Percentiles rank a stretch among this genome's conserved stretches.
Evolutionary conservation across 2,113 vertebrate genomes (phyloP).

Genomic region (Salvelinus fontinalis): DNA sequence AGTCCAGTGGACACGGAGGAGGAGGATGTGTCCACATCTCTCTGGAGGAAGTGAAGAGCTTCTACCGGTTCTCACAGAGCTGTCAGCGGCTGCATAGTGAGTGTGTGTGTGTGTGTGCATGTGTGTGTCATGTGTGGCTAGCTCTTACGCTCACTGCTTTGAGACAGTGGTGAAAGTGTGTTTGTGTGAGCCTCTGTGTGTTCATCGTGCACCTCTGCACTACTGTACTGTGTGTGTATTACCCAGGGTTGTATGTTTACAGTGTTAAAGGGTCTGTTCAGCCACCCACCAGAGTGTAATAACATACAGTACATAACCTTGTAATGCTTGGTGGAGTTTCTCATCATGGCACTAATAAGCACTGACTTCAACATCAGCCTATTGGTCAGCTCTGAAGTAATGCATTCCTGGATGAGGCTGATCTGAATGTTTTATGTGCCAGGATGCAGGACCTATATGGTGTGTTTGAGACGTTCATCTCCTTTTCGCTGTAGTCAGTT

Average conservation of each 20-base stretch:
- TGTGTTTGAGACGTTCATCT: background rate
- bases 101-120: constrained; percentile 33
- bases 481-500: background rate
- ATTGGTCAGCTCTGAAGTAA: background rate
- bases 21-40: constrained; percentile 58
- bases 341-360: background rate
- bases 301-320: too few relatives aligned
- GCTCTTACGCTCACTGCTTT: background rate
- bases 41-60: constrained; percentile 71
- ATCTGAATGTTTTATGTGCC: background rate
- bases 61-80: constrained; percentile 62
- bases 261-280: too few relatives aligned
- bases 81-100: constrained; percentile 70
- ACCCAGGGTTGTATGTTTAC: too few relatives aligned
- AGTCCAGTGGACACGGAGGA: constrained; percentile 25
- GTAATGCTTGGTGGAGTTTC: too few relatives aligned
- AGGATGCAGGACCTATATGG: background rate
- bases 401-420: background rate
- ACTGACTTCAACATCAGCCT: background rate
- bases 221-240: background rate
- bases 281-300: too few relatives aligned
- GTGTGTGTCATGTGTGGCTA: background rate
- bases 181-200: too few relatives aligned
- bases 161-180: too few relatives aligned
- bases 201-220: too few relatives aligned